Base-by-base conservation (phyloP, 2,888 invertebrate genomes). In the Plusia festucae region DNA sequence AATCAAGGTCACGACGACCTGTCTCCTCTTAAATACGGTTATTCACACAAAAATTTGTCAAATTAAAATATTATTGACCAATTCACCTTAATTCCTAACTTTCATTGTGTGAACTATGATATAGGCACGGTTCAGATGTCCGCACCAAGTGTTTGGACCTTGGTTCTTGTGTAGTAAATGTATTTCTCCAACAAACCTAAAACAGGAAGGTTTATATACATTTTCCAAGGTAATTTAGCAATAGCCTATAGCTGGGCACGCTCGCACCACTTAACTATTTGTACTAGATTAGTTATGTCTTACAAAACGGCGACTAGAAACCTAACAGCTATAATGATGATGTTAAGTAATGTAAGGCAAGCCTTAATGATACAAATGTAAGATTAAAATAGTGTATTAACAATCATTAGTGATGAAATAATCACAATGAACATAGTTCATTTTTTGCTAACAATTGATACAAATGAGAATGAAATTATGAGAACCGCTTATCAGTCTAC, bases 251-350 rank as follows among this genome's bases (percentile, higher is more conserved):
- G 78, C 81, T 27, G 63, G 70, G 73, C 84, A 77, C 79, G 79
- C 71, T 82, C 64, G 68, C 68, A 83, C 70, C 64, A 70, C 60
- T 76, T 78, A 78, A 70, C 67, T 76, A 71, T 78, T 75, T 83
- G 80, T 76, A 73, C 79, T 76, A 79, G 71, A 78, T 79, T 78
- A 77, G 52, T 77, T 85, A 81, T 22, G 56, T 78, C 60, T 74
- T 79, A 60, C 82, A 83, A 85, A 85, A 85, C 73, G 40, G 59
- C 66, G 64, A 65, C 69, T 70, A 65, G 65, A 80, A 76, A 80
- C 72, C 70, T 73, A 74, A 65, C 68, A 75, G 64, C 65, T 73
- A 77, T 82, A 83, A 81, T 76, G 75, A 75, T 79, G 64, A 73
- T 66, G 79, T 85, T 84, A 78, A 79, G 81, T 82, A 82, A 85